phyloP scores from a whole-genome alignment of 2,888 invertebrate genomes.

The Hydroisotoma schaefferi region DNA sequence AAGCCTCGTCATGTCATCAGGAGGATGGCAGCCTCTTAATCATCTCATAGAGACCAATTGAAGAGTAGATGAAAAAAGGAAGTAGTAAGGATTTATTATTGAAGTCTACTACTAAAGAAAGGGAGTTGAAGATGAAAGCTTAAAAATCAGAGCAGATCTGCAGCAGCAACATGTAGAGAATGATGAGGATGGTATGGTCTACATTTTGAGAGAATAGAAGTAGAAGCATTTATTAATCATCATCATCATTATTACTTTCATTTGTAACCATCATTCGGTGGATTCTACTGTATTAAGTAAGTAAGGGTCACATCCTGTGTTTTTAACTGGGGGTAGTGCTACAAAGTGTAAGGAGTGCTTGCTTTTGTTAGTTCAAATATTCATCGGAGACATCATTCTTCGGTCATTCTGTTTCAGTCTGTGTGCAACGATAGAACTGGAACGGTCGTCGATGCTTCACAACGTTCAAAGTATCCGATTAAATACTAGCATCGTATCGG shows the following conservation, averaged over 20 bases:
- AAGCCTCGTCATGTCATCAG: conserved; percentile 12
- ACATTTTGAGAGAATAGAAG: not conserved
- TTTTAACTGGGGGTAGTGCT: conserved; percentile 6
- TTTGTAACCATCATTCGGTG: conserved; percentile 24
- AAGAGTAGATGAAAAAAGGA: conserved; percentile 38
- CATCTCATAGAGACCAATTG: conserved; percentile 42
- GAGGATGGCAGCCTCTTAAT: conserved; percentile 28
- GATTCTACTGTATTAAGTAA: conserved; percentile 45
- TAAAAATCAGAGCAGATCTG: not conserved
- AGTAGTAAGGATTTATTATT: conserved; percentile 25
- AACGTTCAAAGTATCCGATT: not conserved
- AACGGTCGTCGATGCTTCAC: not conserved
- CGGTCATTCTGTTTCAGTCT: conserved; percentile 28
- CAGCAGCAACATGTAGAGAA: not conserved
- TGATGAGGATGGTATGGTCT: conserved; percentile 4
- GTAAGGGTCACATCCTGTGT: conserved; percentile 49
- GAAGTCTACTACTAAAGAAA: not conserved
- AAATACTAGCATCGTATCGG: too few relatives aligned
- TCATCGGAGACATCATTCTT: conserved; percentile 16
- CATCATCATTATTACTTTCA: conserved; percentile 40
- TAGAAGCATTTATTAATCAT: conserved; percentile 47
- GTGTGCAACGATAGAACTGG: conserved; percentile 13
- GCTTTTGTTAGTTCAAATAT: conserved; percentile 21
- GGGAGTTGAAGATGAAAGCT: conserved; percentile 6
- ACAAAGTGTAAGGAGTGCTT: too few relatives aligned